Percentiles rank a stretch among this genome's conserved stretches.
phyloP scores from a whole-genome alignment of 2,113 vertebrate genomes.

The Malurus cyaneus region DNA sequence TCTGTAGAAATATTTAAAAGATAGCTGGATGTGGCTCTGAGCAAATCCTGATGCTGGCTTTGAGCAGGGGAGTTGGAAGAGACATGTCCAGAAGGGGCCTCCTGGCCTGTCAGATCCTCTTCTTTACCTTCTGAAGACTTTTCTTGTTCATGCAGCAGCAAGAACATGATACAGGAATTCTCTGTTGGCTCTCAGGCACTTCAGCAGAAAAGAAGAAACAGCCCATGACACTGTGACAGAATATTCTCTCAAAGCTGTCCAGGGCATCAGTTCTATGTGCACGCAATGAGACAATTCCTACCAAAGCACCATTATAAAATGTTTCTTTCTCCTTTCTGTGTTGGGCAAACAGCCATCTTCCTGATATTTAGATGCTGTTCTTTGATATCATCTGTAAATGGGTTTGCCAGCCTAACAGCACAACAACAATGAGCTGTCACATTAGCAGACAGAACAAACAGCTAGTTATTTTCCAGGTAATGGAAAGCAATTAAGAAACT shows the following conservation, averaged over 20 bases:
- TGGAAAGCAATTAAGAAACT: constrained; percentile 8
- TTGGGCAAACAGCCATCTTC: background rate
- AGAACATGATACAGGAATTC: background rate
- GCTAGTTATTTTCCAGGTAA: background rate
- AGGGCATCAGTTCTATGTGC: background rate
- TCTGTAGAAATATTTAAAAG: background rate
- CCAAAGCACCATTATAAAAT: background rate
- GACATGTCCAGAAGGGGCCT: background rate
- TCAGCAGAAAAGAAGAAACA: background rate
- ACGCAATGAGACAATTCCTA: background rate
- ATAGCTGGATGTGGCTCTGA: background rate
- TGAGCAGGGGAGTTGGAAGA: background rate
- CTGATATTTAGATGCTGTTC: background rate
- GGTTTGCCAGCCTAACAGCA: background rate
- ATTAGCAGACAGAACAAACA: background rate
- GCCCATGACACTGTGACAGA: background rate
- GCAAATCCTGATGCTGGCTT: background rate
- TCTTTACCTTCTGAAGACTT: background rate
- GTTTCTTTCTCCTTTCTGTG: background rate
- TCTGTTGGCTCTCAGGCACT: background rate
- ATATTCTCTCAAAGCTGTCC: background rate
- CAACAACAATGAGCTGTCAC: background rate
- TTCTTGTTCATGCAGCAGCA: background rate
- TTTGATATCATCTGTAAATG: background rate
- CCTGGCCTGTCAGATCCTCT: background rate